Evolutionary conservation across 2,797 vertebrate species (phyloP), one percentile per base, ranked within the genome.

Genomic region (Pseudochaenichthys georgianus): DNA sequence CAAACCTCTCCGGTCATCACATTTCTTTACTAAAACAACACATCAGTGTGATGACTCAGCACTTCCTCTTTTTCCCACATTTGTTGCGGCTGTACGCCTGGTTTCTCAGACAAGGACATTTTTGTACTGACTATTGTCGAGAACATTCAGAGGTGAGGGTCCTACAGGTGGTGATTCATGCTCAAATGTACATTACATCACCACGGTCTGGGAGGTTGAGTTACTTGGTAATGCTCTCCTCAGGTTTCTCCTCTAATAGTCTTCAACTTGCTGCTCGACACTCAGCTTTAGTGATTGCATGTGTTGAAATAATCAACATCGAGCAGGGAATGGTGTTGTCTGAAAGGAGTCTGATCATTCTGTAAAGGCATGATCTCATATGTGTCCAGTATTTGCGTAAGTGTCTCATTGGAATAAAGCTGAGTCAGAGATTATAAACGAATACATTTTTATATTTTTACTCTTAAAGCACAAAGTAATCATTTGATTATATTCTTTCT

Each of bases 21-120:
- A 90, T 93, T 92, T 91, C 86, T 87, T 82, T 77, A 46, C 82
- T 86, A 62, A 92, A 93, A 93, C 89, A 92, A 93, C 89, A 85
- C 83, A 67, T 67, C 82, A 78, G 81, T 81, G 69, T 87, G 91
- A 72, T 60, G 77, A 95, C 82, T 94, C 92, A 94, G 93, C 90
- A 82, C 80, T 88, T 88, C 81, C 64, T 77, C 65, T 21, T 74
- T 81, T 78, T 74, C 90, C 81, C 82, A 82, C 66, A 57, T 78
- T 73, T 68, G 76, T 73, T 58, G 68, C 15, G 1, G 63, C 64
- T 61, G 78, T 31, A 38, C 10, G 67, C 69, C 76, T 77, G 58
- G 46, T 80, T 38, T 83, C 81, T 83, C 80, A 59, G 71, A 70
- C 64, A 1, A 31, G 45, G 13, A 74, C 16, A 13, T 75, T 93